phyloP scores from a whole-genome alignment of 2,888 invertebrate species.

The Anoncus sp. region DNA sequence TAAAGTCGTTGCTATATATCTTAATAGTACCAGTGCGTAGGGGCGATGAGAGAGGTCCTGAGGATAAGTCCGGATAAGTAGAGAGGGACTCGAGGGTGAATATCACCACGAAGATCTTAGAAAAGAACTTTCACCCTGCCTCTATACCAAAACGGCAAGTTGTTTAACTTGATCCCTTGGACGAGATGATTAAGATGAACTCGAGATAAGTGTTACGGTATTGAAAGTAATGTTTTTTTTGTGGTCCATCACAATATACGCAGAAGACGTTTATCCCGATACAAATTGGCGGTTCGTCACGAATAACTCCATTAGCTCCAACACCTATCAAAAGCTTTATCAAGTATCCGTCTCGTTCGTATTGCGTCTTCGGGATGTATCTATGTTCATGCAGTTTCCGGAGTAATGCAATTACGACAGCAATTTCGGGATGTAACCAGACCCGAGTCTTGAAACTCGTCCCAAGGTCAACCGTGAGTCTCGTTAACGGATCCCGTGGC shows the following conservation, averaged over 20 bases:
- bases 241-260: not conserved
- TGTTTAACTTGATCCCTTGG: constrained; percentile 73
- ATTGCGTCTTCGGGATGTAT: constrained; percentile 8
- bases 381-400: constrained; percentile 8
- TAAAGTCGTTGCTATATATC: constrained; percentile 10
- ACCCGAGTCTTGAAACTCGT: not conserved
- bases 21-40: constrained; percentile 29
- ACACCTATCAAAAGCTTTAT: not conserved
- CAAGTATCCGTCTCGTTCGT: not conserved
- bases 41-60: constrained; percentile 10
- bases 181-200: constrained; percentile 54
- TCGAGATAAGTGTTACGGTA: constrained; percentile 7
- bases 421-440: constrained; percentile 37
- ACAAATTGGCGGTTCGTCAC: constrained; percentile 8
- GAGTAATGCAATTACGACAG: constrained; percentile 40
- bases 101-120: constrained; percentile 77
- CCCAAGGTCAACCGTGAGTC: constrained; percentile 13
- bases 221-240: constrained; percentile 23
- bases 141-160: constrained; percentile 68
- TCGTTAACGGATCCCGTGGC: constrained; percentile 35
- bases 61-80: constrained; percentile 48
- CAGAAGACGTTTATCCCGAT: not conserved
- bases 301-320: not conserved
- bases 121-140: constrained; percentile 72
- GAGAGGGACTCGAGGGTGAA: constrained; percentile 52